These are phyloP conservation scores for Drosophila equinoxialis DNA, from an alignment of 1,140 invertebrate species.

Conservation along the genomic window DNA sequence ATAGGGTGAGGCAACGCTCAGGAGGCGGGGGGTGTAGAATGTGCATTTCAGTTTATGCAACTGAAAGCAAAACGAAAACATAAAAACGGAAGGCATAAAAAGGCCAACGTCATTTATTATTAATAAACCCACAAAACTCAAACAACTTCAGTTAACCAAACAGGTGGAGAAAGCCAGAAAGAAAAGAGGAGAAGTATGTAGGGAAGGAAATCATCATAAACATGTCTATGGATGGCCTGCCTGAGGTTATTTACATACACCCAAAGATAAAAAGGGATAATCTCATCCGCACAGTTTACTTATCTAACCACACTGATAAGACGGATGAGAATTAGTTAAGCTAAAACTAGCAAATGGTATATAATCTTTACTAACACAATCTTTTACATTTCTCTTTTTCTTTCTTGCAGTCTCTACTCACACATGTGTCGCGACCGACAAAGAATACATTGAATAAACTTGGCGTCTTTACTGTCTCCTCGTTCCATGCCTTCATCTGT, in stretches of 20 bases:
- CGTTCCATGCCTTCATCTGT: slow-evolving; percentile 98
- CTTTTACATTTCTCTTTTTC: slow-evolving; percentile 47
- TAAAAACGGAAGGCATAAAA: slow-evolving; percentile 51
- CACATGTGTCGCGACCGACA: slow-evolving; percentile 96
- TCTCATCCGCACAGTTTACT: neutral
- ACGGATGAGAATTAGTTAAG: neutral
- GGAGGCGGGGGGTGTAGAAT: slow-evolving; percentile 1
- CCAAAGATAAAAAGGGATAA: slow-evolving; percentile 5
- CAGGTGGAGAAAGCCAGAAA: slow-evolving; percentile 18
- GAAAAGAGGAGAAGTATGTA: neutral
- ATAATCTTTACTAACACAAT: neutral
- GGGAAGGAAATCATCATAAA: neutral
- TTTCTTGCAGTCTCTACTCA: slow-evolving; percentile 92
- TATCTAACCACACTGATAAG: neutral
- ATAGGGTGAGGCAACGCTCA: neutral
- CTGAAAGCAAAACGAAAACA: neutral
- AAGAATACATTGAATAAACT: slow-evolving; percentile 97
- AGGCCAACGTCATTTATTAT: slow-evolving; percentile 76
- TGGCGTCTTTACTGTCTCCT: slow-evolving; percentile 98
- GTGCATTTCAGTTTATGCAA: slow-evolving; percentile 38
- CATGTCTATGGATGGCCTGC: slow-evolving; percentile 1
- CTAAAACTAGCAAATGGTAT: neutral
- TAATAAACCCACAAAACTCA: slow-evolving; percentile 75
- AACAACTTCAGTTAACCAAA: slow-evolving; percentile 65
- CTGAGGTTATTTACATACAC: slow-evolving; percentile 47